Base-by-base conservation (phyloP, 64 coral and sea anemone genomes). In the Stichodactyla helianthus region DNA sequence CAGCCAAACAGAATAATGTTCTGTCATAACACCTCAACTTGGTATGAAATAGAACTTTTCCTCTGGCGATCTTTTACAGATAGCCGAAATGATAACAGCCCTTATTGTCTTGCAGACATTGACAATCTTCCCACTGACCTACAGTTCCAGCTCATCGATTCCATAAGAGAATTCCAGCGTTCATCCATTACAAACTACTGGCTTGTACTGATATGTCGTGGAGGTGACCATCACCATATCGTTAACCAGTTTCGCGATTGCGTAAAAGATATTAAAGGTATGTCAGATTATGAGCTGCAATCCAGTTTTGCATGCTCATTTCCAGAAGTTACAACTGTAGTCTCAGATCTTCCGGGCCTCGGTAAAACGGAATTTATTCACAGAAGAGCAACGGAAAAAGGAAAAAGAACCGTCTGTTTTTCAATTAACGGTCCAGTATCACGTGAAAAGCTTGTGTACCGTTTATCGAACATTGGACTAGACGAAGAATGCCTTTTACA, bases 41-140 rank as follows among this genome's bases (percentile, higher is more conserved):
- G 95, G 92, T 93, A 98, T 58, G 90, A 98, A 65, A 82, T 98
- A 22, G 62, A 88, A 22, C 92, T 93, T 61, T 87, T 94, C 74
- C 85, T 98, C 4, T 84, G 82, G 52, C 87, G 95, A 54, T 89
- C 84, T 44, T 98, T 98, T 77, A 84, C 88, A 15, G 74, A 62
- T 4, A 74, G 25, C 1, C 22, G 12, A 31, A 86, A 91, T 35
- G 35, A n/a, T 8, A 55, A 79, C 61, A 82, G 70, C 8, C 83
- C 93, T 2, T 89, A 94, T 23, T 98, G 95, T 85, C 57, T 98
- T 79, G 95, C 90, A 4, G 92, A 98, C 62, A 92, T 98, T n/a
- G 92, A 98, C 55, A 85, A 61, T 60, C 89, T 98, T 8, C 44
- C 84, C 19, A 94, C 92, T 61, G 95, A 94, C 50, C 78, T 98